Evolutionary conservation across 1,140 invertebrate genomes (phyloP).

Genomic region (Papilio xuthus): DNA sequence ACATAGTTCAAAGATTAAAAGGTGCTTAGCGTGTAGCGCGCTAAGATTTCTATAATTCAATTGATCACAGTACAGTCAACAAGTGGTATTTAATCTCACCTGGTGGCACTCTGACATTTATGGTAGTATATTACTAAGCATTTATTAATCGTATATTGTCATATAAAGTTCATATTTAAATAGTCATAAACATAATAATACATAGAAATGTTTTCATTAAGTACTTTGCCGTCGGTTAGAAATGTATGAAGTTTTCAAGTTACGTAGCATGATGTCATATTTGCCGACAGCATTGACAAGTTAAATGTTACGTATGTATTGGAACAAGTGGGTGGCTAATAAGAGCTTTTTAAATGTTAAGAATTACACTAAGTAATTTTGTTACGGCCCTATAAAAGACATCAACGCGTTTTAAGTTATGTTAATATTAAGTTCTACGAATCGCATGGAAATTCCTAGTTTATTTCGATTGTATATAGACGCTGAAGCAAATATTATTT

Average conservation of each 20-base stretch:
- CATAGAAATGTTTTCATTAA: background rate
- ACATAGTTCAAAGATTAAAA: background rate
- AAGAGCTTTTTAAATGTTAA: background rate
- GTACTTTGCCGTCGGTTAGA: background rate
- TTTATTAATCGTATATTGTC: background rate
- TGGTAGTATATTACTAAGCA: background rate
- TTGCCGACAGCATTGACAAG: slow-evolving; percentile 25
- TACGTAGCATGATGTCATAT: slow-evolving; percentile 32
- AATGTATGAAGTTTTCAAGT: slow-evolving; percentile 17
- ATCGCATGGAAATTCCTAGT: background rate
- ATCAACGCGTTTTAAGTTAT: background rate
- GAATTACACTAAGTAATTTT: background rate
- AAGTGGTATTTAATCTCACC: background rate
- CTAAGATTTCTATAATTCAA: background rate
- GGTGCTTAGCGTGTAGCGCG: background rate
- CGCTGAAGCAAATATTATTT: background rate
- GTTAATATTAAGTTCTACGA: background rate
- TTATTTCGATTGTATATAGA: background rate
- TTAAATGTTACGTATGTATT: slow-evolving; percentile 22
- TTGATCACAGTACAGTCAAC: background rate
- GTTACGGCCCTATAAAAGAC: slow-evolving; percentile 2
- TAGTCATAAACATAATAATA: background rate
- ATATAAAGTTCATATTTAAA: background rate
- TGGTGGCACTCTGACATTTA: background rate
- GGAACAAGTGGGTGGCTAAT: background rate